These are phyloP conservation scores for Melanotaenia maccullochi DNA, from an alignment of 2,797 vertebrate species.

Conservation along the genomic window DNA sequence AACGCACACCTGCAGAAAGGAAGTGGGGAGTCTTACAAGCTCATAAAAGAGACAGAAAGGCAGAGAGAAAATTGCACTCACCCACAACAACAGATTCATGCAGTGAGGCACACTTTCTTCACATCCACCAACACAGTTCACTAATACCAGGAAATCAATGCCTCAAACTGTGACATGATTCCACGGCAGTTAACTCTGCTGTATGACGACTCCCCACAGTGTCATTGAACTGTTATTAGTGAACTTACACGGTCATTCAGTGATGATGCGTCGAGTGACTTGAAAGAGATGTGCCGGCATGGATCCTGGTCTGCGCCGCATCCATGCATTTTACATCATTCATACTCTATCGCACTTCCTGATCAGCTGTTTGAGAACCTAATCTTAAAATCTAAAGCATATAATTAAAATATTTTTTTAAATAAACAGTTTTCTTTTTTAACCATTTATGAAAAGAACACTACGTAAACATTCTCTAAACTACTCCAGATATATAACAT, in stretches of 20 bases:
- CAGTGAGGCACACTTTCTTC: slow-evolving; percentile 62
- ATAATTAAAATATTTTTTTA: slow-evolving; percentile 15
- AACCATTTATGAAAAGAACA: slow-evolving; percentile 9
- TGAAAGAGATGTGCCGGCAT: slow-evolving; percentile 65
- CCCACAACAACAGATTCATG: slow-evolving; percentile 77
- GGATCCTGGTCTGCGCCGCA: slow-evolving; percentile 70
- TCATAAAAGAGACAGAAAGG: slow-evolving; percentile 46
- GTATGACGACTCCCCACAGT: slow-evolving; percentile 26
- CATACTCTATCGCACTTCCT: slow-evolving; percentile 52
- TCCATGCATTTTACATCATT: slow-evolving; percentile 72
- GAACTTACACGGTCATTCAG: slow-evolving; percentile 27
- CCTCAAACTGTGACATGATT: slow-evolving; percentile 24
- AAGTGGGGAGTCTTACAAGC: slow-evolving; percentile 44
- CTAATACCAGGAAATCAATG: slow-evolving; percentile 65
- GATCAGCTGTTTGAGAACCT: slow-evolving; percentile 32
- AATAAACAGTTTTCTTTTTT: slow-evolving; percentile 19
- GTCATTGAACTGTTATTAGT: slow-evolving; percentile 60
- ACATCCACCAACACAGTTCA: slow-evolving; percentile 63
- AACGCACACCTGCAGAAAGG: slow-evolving; percentile 82
- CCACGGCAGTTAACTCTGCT: slow-evolving; percentile 23
- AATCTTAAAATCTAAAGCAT: slow-evolving; percentile 10
- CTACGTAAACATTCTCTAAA: slow-evolving; percentile 39
- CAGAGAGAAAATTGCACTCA: slow-evolving; percentile 56
- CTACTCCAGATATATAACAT: not conserved
- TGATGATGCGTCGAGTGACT: slow-evolving; percentile 45